Evolutionary conservation across 1,140 invertebrate genomes (phyloP), one percentile per base, ranked within the genome.

Genomic region (Panulirus ornatus): DNA sequence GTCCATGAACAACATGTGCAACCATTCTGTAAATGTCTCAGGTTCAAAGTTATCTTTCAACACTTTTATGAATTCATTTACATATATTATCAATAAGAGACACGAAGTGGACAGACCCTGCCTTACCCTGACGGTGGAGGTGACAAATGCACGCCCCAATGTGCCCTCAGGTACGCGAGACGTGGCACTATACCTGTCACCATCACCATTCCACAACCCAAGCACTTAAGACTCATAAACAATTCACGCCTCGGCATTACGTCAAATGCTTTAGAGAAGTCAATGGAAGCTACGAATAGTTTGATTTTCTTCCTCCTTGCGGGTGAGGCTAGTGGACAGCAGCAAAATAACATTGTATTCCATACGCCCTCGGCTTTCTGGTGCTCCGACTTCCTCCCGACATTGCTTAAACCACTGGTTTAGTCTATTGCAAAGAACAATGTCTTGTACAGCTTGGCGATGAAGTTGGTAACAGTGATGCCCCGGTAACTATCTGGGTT

Each of bases 241-340:
- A n/a, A n/a, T n/a, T n/a, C n/a, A n/a, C n/a, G 63, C 63, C 73
- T 76, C 22, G 73, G 73, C 73, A 76, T 40, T 76, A 76, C 30
- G 34, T 76, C 73, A 76, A 22, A 76, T 38, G 70, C 70, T 71
- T 71, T 71, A 71, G 70, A 71, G 9, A 76, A 76, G n/a, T n/a
- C n/a, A n/a, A n/a, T n/a, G n/a, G n/a, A 76, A 36, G 9, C 38
- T 2, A 76, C 38, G 38, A 38, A 81, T 47, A 81, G n/a, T 47
- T 44, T 81, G 2, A n/a, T 42, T 81, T 81, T 51, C 47, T 47
- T 47, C 36, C n/a, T 81, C 42, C 27, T 81, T 47, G 73, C 73
- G 27, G 38, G 22, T n/a, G n/a, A n/a, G n/a, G 34, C 38, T 34
- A 30, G 36, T 19, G 16, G 36, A 27, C 11, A 51, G 8, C 14